Conservation (phyloP, 2,888 invertebrate genomes). For the Polyommatus iphigenia region DNA sequence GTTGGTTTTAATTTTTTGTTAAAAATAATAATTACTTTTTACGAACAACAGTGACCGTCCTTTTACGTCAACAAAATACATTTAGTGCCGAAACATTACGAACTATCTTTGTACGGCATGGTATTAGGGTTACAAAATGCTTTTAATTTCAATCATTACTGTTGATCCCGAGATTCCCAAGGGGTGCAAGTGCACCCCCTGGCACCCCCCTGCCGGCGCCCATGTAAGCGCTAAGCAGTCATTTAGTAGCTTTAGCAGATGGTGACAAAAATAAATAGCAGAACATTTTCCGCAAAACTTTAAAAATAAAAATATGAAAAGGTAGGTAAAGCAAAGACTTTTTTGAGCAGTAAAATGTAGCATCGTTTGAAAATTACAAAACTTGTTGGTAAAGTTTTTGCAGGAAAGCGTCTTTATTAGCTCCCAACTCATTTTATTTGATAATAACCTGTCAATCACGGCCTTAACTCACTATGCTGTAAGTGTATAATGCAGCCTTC, state of each 20-base stretch:
- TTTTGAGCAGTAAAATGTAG: background rate
- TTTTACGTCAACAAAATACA: too few relatives aligned
- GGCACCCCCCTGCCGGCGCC: too few relatives aligned
- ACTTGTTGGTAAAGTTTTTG: background rate
- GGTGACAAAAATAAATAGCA: background rate
- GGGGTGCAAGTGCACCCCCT: too few relatives aligned
- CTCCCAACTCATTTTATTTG: conserved; percentile 11
- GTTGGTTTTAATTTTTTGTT: too few relatives aligned
- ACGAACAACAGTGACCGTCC: too few relatives aligned
- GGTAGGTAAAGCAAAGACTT: background rate
- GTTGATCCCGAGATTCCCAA: too few relatives aligned
- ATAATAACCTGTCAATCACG: conserved; percentile 30
- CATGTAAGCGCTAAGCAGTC: background rate
- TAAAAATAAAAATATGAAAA: background rate
- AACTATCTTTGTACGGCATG: too few relatives aligned
- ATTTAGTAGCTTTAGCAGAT: background rate
- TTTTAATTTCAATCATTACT: too few relatives aligned
- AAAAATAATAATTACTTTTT: too few relatives aligned
- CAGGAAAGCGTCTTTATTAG: background rate
- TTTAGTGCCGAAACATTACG: too few relatives aligned
- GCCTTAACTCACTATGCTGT: background rate
- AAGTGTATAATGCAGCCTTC: conserved; percentile 22
- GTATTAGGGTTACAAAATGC: too few relatives aligned
- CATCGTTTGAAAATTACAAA: background rate
- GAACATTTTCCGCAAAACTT: background rate